These are phyloP conservation scores for Tachystola acroxantha DNA, from an alignment of 2,888 invertebrate species.

Conservation along the genomic window DNA sequence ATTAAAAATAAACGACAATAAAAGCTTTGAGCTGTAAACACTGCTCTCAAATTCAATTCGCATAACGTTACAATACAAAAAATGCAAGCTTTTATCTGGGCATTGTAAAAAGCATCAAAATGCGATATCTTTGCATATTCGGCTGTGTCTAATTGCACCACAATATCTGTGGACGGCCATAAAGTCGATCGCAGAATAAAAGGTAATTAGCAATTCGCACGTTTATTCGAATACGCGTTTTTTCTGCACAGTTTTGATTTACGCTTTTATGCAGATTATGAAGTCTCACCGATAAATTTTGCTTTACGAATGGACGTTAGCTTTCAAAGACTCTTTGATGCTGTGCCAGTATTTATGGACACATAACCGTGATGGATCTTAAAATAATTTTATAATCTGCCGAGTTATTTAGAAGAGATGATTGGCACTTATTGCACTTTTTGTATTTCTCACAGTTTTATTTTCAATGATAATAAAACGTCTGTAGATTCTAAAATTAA, in stretches of 20 bases:
- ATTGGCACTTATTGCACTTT: slow-evolving; percentile 36
- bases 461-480: slow-evolving; percentile 1
- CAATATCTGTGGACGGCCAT: slow-evolving; percentile 31
- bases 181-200: slow-evolving; percentile 36
- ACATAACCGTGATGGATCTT: slow-evolving; percentile 32
- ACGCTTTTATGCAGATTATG: slow-evolving; percentile 37
- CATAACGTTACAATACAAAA: slow-evolving; percentile 18
- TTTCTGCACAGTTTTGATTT: slow-evolving; percentile 37
- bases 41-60: slow-evolving; percentile 21
- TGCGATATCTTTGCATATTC: slow-evolving; percentile 36
- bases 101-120: slow-evolving; percentile 35
- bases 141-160: slow-evolving; percentile 49
- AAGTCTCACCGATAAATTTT: slow-evolving; percentile 34
- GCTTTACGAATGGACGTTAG: slow-evolving; percentile 24
- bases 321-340: slow-evolving; percentile 29
- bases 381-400: slow-evolving; percentile 31
- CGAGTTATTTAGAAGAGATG: slow-evolving; percentile 37
- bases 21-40: slow-evolving; percentile 23
- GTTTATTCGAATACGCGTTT: slow-evolving; percentile 26
- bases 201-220: slow-evolving; percentile 47
- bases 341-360: slow-evolving; percentile 41
- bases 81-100: slow-evolving; percentile 34
- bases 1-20: slow-evolving; percentile 7
- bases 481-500: slow-evolving; percentile 2
- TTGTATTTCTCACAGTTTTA: slow-evolving; percentile 5